Conservation (phyloP, 2,113 vertebrate species). For the Engystomops pustulosus region DNA sequence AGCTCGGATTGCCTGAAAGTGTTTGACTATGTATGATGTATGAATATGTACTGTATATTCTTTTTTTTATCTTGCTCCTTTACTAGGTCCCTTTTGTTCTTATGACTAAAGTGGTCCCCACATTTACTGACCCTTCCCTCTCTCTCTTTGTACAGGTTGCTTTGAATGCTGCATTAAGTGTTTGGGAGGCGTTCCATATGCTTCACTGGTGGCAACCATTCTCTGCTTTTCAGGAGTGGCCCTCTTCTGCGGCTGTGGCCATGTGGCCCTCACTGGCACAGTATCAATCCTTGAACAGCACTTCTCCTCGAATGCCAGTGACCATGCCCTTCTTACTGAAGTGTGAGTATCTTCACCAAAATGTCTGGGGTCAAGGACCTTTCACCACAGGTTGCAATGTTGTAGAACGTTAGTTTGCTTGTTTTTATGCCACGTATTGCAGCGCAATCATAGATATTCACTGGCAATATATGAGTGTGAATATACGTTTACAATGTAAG, state of each 20-base stretch:
- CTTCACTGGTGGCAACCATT: slow-evolving; percentile 96
- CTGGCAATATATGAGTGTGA: no score
- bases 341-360: slow-evolving; percentile 79
- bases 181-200: slow-evolving; percentile 96
- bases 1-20: neutral
- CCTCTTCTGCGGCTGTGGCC: slow-evolving; percentile 95
- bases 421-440: no score
- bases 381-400: neutral
- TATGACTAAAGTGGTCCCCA: slow-evolving; percentile 40
- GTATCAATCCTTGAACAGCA: slow-evolving; percentile 88
- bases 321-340: slow-evolving; percentile 89
- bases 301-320: slow-evolving; percentile 86
- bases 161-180: slow-evolving; percentile 99
- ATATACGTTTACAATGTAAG: no score
- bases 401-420: no score
- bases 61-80: neutral
- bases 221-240: slow-evolving; percentile 97
- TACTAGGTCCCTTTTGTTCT: slow-evolving; percentile 35
- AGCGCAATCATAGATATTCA: no score
- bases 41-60: neutral
- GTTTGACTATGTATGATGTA: neutral
- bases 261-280: slow-evolving; percentile 91
- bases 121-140: slow-evolving; percentile 15
- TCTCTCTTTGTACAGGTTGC: slow-evolving; percentile 82
- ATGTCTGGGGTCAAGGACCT: neutral